A percentile compares a stretch with the other conserved stretches of the same genome.
These are phyloP conservation scores for Sapayoa aenigma DNA, from an alignment of 2,113 vertebrate species.

Conservation along the genomic window DNA sequence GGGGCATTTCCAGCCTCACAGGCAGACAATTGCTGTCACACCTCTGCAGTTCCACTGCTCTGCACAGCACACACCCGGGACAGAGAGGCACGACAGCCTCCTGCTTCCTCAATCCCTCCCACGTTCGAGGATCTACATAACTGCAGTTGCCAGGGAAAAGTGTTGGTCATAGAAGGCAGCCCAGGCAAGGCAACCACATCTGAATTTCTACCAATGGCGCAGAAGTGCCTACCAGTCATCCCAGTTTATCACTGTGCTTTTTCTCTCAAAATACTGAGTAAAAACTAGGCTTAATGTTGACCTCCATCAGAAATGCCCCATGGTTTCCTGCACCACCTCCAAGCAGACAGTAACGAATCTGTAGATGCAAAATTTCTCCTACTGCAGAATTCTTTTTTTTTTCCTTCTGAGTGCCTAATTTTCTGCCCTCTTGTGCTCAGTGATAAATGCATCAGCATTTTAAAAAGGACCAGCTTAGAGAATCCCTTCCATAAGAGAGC, in stretches of 20 bases:
- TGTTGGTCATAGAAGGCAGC: background rate
- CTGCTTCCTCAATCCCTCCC: background rate
- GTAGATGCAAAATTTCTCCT: background rate
- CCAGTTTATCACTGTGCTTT: background rate
- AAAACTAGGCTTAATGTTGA: accelerated
- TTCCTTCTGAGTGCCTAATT: background rate
- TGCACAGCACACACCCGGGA: background rate
- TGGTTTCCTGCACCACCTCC: background rate
- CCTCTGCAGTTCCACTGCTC: background rate
- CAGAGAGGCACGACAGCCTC: background rate
- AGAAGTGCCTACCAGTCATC: background rate
- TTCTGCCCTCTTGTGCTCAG: background rate
- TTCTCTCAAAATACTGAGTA: background rate
- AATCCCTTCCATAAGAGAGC: background rate
- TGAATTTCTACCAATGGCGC: background rate
- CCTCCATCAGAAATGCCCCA: background rate
- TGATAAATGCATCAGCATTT: background rate
- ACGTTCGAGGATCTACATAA: background rate
- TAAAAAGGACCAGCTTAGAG: background rate
- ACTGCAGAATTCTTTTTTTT: background rate
- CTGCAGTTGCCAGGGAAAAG: background rate
- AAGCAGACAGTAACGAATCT: accelerated
- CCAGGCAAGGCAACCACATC: background rate
- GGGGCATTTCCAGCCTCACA: background rate
- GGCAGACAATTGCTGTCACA: background rate